Evolutionary conservation across 1,140 invertebrate genomes (phyloP).

Genomic region (Drosophila subobscura): DNA sequence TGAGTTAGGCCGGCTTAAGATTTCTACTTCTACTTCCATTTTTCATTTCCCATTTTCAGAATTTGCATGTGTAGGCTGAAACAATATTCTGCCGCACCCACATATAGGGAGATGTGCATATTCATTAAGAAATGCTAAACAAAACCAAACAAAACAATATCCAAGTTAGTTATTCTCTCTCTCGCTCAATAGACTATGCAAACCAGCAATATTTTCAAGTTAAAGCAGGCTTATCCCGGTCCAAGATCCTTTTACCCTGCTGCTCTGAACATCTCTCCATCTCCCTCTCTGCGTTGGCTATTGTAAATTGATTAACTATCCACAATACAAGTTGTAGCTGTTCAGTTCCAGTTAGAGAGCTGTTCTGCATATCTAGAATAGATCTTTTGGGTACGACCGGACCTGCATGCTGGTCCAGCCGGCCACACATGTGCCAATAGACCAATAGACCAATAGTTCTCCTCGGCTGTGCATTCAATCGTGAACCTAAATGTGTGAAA

Average conservation of each 20-base stretch:
- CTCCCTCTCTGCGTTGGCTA: constrained; percentile 8
- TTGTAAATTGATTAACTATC: constrained; percentile 74
- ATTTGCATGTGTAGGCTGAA: constrained; percentile 67
- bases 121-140: constrained; percentile 72
- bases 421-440: constrained; percentile 49
- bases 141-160: constrained; percentile 56
- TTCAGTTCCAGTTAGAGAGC: constrained; percentile 63
- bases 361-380: constrained; percentile 46
- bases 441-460: constrained; percentile 12
- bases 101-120: constrained; percentile 38
- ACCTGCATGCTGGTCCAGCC: constrained; percentile 10
- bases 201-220: constrained; percentile 77
- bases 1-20: constrained; percentile 63
- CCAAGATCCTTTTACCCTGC: constrained; percentile 26
- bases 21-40: constrained; percentile 34
- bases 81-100: constrained; percentile 57
- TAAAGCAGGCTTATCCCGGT: constrained; percentile 73
- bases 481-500: constrained; percentile 76
- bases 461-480: constrained; percentile 55
- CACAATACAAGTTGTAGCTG: constrained; percentile 58
- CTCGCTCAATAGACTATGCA: constrained; percentile 38
- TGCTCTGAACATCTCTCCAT: not conserved
- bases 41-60: constrained; percentile 55
- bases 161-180: constrained; percentile 64
- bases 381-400: constrained; percentile 39